Base-by-base conservation (phyloP, 2,113 vertebrate species). In the Caranx ignobilis region DNA sequence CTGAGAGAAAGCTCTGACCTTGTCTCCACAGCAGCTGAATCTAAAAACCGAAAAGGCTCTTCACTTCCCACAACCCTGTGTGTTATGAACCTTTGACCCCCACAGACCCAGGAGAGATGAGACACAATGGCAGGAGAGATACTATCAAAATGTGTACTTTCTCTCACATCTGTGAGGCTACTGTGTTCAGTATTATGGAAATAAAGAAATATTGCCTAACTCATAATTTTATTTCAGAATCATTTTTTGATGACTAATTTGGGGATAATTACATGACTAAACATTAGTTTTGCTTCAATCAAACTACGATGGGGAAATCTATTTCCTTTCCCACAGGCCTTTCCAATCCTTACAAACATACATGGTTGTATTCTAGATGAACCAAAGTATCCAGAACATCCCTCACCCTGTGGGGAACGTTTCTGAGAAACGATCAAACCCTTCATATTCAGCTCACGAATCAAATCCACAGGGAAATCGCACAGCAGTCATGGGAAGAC, bases 21-120 rank as follows among this genome's bases (percentile, higher is more conserved):
- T 4, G 15, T 69, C 64, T 61, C 57, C 13, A 48, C n/a, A 76
- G 41, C 62, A 48, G 56, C 68, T 68, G 60, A 47, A 34, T 50
- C 32, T 47, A 35, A 54, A 56, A 76, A 18, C 65, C 11, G 7
- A 50, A 41, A 21, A 35, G 69, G 18, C 70, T 64, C 73, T 39
- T 31, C 45, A 79, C 83, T 93, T 94, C 92, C 92, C 92, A 92
- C 71, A 89, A 75, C 82, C 90, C 72, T 75, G 67, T 39, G 43
- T 56, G 19, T 52, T 56, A 7, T 43, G 47, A 79, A 35, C 61
- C 59, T 41, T 32, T 81, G 71, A 78, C 73, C 55, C 63, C 31
- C 13, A 26, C 39, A 18, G 1, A 73, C 85, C 78, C 85, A 39
- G 62, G 75, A 86, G 77, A 75, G 41, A 76, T 3, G 63, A 15